These are phyloP conservation scores for Coracopsis vasa DNA, from an alignment of 2,113 vertebrate genomes.

Conservation along the genomic window DNA sequence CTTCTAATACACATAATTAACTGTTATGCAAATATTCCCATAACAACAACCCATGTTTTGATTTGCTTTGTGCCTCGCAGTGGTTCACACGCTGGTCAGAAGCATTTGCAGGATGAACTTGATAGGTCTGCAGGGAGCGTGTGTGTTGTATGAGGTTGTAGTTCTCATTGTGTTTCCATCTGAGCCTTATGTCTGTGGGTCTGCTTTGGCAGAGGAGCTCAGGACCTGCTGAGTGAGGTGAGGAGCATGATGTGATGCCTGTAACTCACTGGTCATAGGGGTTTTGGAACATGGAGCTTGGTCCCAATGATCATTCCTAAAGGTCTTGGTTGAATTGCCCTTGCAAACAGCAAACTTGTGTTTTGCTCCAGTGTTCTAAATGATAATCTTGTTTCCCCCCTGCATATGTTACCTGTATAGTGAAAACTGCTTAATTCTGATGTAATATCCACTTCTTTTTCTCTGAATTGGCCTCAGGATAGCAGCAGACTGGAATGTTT, in stretches of 20 bases:
- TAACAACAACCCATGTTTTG: background rate
- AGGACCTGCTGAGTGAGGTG: background rate
- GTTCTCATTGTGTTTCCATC: rapidly evolving
- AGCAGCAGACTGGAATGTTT: background rate
- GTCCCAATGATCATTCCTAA: background rate
- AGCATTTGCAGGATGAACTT: background rate
- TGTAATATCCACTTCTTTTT: background rate
- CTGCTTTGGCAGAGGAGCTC: background rate
- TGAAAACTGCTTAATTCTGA: background rate
- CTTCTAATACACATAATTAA: background rate
- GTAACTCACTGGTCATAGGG: rapidly evolving
- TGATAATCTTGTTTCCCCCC: background rate
- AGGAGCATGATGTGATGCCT: background rate
- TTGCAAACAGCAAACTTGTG: background rate
- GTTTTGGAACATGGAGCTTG: background rate
- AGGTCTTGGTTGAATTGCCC: background rate
- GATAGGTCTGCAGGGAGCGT: background rate
- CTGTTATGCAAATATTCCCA: background rate
- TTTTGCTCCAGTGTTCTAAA: background rate
- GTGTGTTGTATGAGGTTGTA: too few species aligned
- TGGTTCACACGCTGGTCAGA: background rate
- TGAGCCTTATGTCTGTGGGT: background rate
- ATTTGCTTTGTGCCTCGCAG: background rate
- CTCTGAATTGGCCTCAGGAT: background rate
- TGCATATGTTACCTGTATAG: background rate